These are phyloP conservation scores for Aplysia californica DNA, from an alignment of 1,140 invertebrate genomes.

Conservation along the genomic window DNA sequence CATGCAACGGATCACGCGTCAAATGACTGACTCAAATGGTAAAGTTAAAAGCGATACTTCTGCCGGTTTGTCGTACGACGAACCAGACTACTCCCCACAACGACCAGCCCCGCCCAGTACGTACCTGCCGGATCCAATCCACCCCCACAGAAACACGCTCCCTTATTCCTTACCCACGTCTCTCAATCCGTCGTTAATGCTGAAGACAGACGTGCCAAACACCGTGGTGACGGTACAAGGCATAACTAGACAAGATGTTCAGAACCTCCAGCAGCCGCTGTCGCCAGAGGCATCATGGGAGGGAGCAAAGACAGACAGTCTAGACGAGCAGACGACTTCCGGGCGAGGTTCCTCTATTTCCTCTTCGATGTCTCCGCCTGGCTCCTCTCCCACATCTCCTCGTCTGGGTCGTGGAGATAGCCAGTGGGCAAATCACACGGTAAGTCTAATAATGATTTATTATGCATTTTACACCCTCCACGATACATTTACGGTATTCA, in stretches of 20 bases:
- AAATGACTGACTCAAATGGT: no score
- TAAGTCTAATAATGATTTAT: no score
- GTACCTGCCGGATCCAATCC: not conserved
- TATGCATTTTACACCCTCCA: no score
- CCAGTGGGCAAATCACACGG: no score
- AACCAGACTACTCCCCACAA: no score
- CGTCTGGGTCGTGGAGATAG: not conserved
- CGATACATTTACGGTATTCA: no score
- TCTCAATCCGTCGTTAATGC: constrained; percentile 10
- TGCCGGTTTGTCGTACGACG: no score
- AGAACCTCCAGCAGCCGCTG: no score
- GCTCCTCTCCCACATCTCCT: constrained; percentile 1
- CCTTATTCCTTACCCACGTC: not conserved
- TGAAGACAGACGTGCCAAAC: no score
- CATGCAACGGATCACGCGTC: not conserved
- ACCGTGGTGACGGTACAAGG: no score
- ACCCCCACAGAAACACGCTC: constrained; percentile 1
- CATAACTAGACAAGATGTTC: no score
- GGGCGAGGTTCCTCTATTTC: not conserved
- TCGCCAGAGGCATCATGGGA: not conserved
- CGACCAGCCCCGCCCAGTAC: not conserved
- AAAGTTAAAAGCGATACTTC: no score
- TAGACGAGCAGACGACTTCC: not conserved
- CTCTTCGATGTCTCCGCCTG: not conserved
- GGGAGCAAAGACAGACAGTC: not conserved